Percentiles rank a stretch among this genome's conserved stretches.
phyloP scores from a whole-genome alignment of 2,797 vertebrate genomes.

The Avahi laniger region DNA sequence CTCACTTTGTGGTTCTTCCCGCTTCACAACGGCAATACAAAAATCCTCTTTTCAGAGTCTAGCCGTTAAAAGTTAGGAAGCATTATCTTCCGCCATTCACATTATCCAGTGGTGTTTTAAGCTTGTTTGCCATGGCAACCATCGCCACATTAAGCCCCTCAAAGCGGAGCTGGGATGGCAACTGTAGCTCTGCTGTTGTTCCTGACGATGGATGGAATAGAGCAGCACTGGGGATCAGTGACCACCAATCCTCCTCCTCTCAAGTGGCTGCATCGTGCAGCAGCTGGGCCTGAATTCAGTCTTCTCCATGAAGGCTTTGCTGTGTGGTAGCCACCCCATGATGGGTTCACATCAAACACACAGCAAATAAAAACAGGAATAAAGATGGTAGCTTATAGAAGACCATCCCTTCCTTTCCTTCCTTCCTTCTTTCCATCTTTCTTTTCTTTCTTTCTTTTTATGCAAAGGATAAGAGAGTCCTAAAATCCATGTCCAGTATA shows the following conservation, averaged over 20 bases:
- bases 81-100: conserved; percentile 55
- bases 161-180: neutral
- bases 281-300: neutral
- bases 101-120: conserved; percentile 41
- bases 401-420: neutral
- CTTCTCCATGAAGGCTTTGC: neutral
- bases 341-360: neutral
- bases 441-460: neutral
- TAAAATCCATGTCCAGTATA: neutral
- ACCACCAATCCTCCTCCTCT: neutral
- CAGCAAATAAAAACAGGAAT: neutral
- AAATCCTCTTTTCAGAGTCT: conserved; percentile 39
- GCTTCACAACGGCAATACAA: neutral
- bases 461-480: neutral
- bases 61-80: neutral
- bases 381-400: neutral
- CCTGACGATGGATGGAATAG: neutral
- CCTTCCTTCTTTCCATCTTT: neutral
- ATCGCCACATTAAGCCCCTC: conserved; percentile 54
- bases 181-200: conserved; percentile 12
- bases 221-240: neutral
- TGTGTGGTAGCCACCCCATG: rapidly evolving
- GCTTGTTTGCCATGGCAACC: conserved; percentile 66
- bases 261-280: too few relatives aligned
- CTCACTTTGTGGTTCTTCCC: neutral